phyloP scores from a whole-genome alignment of 2,888 invertebrate genomes.

The Thalpophila matura region DNA sequence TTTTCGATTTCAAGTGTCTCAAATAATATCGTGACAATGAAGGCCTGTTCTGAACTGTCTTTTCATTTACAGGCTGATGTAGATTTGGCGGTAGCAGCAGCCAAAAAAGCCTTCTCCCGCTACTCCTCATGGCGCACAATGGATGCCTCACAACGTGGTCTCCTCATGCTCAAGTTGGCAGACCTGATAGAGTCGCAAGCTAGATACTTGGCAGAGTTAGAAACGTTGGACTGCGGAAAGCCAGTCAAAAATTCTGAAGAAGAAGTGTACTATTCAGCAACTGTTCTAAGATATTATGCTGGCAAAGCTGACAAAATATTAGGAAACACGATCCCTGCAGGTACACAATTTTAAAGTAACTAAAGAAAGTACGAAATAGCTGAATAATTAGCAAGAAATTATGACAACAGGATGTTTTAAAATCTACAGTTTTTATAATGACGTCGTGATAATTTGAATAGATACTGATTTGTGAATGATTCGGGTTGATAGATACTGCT shows the following conservation, averaged over 20 bases:
- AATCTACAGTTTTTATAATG: too few species aligned
- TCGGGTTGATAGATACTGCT: too few species aligned
- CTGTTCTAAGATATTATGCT: slow-evolving; percentile 95
- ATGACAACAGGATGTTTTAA: too few species aligned
- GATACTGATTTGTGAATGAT: too few species aligned
- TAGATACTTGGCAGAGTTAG: slow-evolving; percentile 95
- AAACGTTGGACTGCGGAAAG: slow-evolving; percentile 98
- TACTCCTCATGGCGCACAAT: slow-evolving; percentile 94
- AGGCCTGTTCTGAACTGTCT: neutral
- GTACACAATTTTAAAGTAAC: slow-evolving; percentile 60
- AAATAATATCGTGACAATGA: neutral
- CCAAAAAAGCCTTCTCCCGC: slow-evolving; percentile 94
- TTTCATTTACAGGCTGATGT: slow-evolving; percentile 92
- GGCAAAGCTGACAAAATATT: slow-evolving; percentile 98
- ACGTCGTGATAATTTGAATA: too few species aligned
- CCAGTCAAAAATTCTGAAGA: slow-evolving; percentile 94
- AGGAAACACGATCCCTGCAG: slow-evolving; percentile 94
- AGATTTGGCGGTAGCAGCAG: slow-evolving; percentile 95
- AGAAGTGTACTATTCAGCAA: slow-evolving; percentile 92
- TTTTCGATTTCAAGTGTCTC: neutral
- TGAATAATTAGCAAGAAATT: too few species aligned
- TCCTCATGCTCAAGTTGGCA: slow-evolving; percentile 93
- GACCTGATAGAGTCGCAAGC: slow-evolving; percentile 95
- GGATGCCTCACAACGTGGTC: slow-evolving; percentile 95
- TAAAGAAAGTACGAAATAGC: neutral